Evolutionary conservation across 2,888 invertebrate species (phyloP), one percentile per base, ranked within the genome.

Genomic region (Barypeithes pellucidus): DNA sequence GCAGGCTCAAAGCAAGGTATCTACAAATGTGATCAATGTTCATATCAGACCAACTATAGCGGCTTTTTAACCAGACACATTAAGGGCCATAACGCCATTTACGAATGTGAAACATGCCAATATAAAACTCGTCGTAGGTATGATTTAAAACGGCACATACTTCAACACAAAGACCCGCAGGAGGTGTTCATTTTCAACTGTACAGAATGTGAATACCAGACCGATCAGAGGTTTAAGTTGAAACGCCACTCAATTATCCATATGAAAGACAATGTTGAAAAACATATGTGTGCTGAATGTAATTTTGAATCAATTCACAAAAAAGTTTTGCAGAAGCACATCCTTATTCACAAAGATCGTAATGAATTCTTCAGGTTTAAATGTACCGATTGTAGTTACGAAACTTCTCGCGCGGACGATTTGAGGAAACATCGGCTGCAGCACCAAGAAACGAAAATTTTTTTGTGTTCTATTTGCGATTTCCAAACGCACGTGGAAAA

Each of bases 191-290:
- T 41, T 14, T 41, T 41, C n/a, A 41, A 41, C 12, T 45, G 43
- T 45, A 45, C 43, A 45, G 43, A 16, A 45, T 45, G 43, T 45
- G 43, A 16, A n/a, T 45, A n/a, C 14, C 43, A 45, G 14, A 16
- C 43, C 8, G 16, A 45, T 8, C 43, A 45, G 14, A 45, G 16
- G 8, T 14, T 14, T 16, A 16, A 14, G 14, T 14, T 45, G 3
- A 45, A 14, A 8, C 14, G 43, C 0, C 43, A 45, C 8, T 16
- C 14, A 0, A 3, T 14, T n/a, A 45, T 45, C 14, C 43, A 45
- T 16, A 45, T n/a, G 14, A 45, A n/a, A 47, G 11, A 47, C 5
- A 11, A 47, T 1, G 20, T 47, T 9, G 20, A 20, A 3, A 20
- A 20, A 18, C 20, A 20, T 4, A 12, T 11, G 18, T 47, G 47